Conservation (phyloP, 2,797 vertebrate species). For the Moxostoma hubbsi region DNA sequence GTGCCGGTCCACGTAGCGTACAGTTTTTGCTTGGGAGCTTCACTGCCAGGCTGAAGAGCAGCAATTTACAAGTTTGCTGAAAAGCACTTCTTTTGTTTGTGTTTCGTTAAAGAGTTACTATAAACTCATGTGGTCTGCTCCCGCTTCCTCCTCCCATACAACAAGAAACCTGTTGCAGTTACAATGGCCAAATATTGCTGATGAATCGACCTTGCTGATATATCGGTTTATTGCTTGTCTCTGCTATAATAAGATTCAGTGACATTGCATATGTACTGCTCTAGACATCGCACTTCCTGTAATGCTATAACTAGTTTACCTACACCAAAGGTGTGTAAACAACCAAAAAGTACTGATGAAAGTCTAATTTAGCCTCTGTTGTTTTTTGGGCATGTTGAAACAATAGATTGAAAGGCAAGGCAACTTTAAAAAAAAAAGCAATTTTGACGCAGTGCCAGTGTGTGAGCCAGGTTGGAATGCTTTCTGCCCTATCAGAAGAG, state of each 20-base stretch:
- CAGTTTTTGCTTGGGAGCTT: too few relatives aligned
- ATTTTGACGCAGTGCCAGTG: not conserved
- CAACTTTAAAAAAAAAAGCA: not conserved
- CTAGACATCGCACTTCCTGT: conserved; percentile 37
- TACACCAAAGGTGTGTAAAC: conserved; percentile 7
- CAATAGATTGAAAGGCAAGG: conserved; percentile 41
- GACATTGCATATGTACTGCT: not conserved
- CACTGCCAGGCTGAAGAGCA: too few relatives aligned
- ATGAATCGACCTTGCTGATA: not conserved
- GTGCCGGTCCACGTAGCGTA: too few relatives aligned
- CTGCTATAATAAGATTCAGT: too few relatives aligned
- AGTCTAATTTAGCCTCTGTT: conserved; percentile 33
- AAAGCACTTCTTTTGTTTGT: too few relatives aligned
- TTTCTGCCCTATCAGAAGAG: conserved; percentile 9
- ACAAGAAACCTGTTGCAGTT: not conserved
- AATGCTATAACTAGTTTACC: conserved; percentile 14
- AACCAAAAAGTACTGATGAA: conserved; percentile 27
- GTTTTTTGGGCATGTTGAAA: conserved; percentile 25
- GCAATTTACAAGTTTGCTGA: too few relatives aligned
- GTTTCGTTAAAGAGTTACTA: too few relatives aligned
- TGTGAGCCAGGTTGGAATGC: conserved; percentile 20
- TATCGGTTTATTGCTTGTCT: not conserved
- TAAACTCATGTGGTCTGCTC: not conserved
- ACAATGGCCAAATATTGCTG: not conserved
- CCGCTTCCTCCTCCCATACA: not conserved